Conservation (phyloP, 2,113 vertebrate species). For the Sceloporus undulatus region DNA sequence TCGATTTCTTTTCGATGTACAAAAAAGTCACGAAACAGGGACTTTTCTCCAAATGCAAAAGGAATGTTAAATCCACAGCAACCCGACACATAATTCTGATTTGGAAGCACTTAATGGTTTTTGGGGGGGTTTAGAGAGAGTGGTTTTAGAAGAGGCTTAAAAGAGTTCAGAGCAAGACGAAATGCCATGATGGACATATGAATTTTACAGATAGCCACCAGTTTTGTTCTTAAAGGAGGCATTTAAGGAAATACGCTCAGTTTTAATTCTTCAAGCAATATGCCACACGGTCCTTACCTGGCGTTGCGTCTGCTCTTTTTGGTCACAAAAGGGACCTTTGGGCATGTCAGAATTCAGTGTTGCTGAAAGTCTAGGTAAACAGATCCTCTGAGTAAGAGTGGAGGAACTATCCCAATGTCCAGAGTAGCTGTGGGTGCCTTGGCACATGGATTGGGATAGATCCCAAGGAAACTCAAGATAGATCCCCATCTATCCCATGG, state of each 20-base stretch:
- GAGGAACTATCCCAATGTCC: not conserved
- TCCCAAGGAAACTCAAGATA: not conserved
- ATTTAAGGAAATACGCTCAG: not conserved
- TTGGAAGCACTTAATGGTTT: conserved; percentile 31
- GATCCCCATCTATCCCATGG: no score
- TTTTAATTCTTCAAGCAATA: no score
- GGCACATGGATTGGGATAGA: no score
- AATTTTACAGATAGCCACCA: not conserved
- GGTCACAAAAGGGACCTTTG: not conserved
- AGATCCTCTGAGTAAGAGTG: not conserved
- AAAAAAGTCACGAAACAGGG: not conserved
- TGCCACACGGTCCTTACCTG: not conserved
- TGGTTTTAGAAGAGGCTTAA: conserved; percentile 31
- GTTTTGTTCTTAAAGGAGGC: not conserved
- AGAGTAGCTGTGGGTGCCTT: not conserved
- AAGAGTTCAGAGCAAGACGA: conserved; percentile 10
- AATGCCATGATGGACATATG: conserved; percentile 44
- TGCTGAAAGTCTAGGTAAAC: accelerated
- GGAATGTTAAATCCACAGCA: not conserved
- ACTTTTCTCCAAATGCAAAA: not conserved
- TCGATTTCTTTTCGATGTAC: not conserved
- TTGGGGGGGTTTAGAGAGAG: not conserved
- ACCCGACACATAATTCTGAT: conserved; percentile 27
- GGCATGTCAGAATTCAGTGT: not conserved
- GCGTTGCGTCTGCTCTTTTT: not conserved